A percentile compares a stretch with the other conserved stretches of the same genome.
Evolutionary conservation across 2,797 vertebrate genomes (phyloP).

Genomic region (Coccyzus lansbergi): DNA sequence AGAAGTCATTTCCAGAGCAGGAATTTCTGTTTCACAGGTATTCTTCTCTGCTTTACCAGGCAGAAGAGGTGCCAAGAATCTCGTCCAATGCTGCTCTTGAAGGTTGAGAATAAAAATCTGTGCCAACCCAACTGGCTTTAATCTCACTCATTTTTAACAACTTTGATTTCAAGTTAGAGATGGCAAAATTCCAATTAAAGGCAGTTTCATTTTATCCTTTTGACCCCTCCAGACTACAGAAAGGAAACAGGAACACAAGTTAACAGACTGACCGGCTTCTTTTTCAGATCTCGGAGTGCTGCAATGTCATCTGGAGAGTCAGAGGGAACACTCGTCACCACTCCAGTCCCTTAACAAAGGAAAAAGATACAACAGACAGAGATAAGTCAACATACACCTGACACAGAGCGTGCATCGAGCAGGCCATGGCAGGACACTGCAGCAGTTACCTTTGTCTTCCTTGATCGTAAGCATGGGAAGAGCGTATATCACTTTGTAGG

Average conservation of each 20-base stretch:
- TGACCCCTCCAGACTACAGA: background rate
- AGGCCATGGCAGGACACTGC: background rate
- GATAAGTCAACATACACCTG: background rate
- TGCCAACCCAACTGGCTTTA: background rate
- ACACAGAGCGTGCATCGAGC: background rate
- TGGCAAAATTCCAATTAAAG: background rate
- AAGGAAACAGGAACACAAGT: background rate
- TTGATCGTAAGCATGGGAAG: slow-evolving; percentile 99
- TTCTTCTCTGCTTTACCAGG: background rate
- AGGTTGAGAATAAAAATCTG: background rate
- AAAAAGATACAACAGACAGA: background rate
- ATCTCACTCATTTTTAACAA: background rate
- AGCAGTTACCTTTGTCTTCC: slow-evolving; percentile 91
- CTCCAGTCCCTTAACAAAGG: slow-evolving; percentile 86
- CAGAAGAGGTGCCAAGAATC: background rate
- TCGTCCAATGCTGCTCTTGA: background rate
- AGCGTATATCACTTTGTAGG: slow-evolving; percentile 89
- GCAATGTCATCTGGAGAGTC: slow-evolving; percentile 95
- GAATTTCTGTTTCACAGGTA: background rate
- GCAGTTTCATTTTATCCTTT: background rate
- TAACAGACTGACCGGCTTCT: slow-evolving; percentile 87
- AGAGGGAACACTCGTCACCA: slow-evolving; percentile 96
- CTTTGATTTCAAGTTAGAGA: background rate
- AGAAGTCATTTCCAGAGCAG: background rate
- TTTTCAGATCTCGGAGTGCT: slow-evolving; percentile 94